Conservation (phyloP, 2,113 vertebrate species). For the Eurystomus gularis region DNA sequence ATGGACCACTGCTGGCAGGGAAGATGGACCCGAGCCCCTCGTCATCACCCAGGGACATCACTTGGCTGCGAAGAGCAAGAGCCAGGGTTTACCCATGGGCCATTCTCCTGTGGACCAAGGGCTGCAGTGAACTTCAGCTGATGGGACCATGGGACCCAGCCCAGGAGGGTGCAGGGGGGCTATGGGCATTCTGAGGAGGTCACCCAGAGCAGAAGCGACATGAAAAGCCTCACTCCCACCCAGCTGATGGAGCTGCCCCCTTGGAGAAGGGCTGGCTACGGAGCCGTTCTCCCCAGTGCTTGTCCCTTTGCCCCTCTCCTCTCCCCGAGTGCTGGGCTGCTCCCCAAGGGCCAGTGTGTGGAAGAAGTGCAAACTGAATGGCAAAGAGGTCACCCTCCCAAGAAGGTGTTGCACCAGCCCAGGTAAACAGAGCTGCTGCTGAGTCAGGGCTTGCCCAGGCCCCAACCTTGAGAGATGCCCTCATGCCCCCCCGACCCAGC, state of each 20-base stretch:
- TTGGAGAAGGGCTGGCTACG: accelerated
- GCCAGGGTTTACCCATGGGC: neutral
- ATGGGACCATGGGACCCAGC: neutral
- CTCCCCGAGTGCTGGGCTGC: accelerated
- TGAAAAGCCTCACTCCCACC: neutral
- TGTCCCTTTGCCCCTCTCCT: neutral
- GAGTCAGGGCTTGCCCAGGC: neutral
- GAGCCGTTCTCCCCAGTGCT: neutral
- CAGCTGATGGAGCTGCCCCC: neutral
- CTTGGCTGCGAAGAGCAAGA: neutral
- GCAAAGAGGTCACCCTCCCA: neutral
- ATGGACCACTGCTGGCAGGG: accelerated
- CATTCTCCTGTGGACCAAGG: neutral
- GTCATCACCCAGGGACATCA: neutral
- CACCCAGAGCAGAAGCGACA: neutral
- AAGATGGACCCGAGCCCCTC: neutral
- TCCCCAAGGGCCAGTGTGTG: accelerated
- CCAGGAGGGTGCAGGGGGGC: neutral
- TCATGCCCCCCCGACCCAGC: neutral
- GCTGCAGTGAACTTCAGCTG: neutral
- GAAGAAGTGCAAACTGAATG: neutral
- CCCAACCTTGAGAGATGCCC: neutral
- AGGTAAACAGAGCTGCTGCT: slow-evolving; percentile 8
- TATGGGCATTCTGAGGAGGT: too few relatives aligned
- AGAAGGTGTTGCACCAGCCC: neutral